Conservation (phyloP, 1,140 invertebrate genomes). For the Penaeus vannamei region DNA sequence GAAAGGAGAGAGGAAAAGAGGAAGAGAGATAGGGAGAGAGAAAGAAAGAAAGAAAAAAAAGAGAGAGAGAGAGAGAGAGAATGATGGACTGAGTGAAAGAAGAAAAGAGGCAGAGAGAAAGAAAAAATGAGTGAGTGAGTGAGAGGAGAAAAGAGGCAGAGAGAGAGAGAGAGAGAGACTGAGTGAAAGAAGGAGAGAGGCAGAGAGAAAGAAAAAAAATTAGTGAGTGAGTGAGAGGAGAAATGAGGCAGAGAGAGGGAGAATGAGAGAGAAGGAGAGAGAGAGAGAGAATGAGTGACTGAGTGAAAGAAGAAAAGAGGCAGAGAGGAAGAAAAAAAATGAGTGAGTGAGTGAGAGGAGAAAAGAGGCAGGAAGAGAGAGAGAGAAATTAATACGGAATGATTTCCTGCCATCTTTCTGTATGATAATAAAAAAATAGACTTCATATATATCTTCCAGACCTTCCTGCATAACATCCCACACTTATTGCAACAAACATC, state of each 20-base stretch:
- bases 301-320: neutral
- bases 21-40: conserved; percentile 36
- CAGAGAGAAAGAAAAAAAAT: neutral
- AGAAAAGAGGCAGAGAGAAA: too few species aligned
- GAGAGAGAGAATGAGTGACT: conserved; percentile 3
- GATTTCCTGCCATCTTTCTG: neutral
- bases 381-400: neutral
- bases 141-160: too few species aligned
- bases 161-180: neutral
- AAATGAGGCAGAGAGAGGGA: neutral
- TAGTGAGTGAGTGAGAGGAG: neutral
- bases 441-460: too few species aligned
- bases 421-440: neutral
- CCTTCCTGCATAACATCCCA: too few species aligned
- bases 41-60: neutral
- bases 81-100: too few species aligned
- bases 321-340: neutral
- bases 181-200: too few species aligned
- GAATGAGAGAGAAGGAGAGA: neutral
- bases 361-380: neutral
- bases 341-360: neutral
- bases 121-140: too few species aligned
- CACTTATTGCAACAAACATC: too few species aligned
- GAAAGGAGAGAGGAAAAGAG: conserved; percentile 34
- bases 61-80: too few species aligned